Evolutionary conservation across 2,113 vertebrate genomes (phyloP), one percentile per base, ranked within the genome.

Genomic region (Lichenostomus cassidix): DNA sequence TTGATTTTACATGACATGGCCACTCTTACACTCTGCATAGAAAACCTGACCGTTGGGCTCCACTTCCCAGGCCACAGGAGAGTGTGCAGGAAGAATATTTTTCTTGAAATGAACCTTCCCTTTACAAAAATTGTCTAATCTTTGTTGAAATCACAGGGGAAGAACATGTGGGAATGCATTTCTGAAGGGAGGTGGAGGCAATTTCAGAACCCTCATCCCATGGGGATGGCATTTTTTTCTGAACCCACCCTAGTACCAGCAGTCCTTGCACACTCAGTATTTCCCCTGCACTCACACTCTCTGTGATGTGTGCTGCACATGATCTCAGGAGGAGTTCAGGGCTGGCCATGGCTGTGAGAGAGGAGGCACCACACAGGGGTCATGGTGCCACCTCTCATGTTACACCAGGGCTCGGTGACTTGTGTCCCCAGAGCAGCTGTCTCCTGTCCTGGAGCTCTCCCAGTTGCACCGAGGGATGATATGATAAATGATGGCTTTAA

Each of bases 261-360:
- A 47, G 42, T 24, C 52, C 44, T 55, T 41, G 25, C 16, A 44
- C 42, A 33, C 9, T 5, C 70, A 5, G 3, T 0, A 0, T 33
- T 37, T 44, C 62, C 70, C 15, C 42, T 44, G 41, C 16, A 28
- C 22, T 3, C 8, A 1, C 6, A 5, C 17, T 39, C 15, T 9
- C 49, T 21, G 19, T 22, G 39, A 29, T 0, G 1, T 22, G 35
- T 20, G n/a, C 41, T 52, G 42, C 22, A 10, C 20, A 4, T 0
- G 0, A 1, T 31, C 24, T 8, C 0, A 5, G 59, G 23, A 59
- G 21, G n/a, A 39, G 24, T 44, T 52, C n/a, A 12, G 56, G 37
- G 44, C n/a, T 91, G 71, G 23, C 39, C 13, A 16, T 2, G 2
- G 53, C 44, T 33, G 7, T 0, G 0, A 5, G 15, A 27, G 63